Percentiles rank a stretch among this genome's conserved stretches.
Evolutionary conservation across 2,113 vertebrate genomes (phyloP).

Genomic region (Raja brachyura): DNA sequence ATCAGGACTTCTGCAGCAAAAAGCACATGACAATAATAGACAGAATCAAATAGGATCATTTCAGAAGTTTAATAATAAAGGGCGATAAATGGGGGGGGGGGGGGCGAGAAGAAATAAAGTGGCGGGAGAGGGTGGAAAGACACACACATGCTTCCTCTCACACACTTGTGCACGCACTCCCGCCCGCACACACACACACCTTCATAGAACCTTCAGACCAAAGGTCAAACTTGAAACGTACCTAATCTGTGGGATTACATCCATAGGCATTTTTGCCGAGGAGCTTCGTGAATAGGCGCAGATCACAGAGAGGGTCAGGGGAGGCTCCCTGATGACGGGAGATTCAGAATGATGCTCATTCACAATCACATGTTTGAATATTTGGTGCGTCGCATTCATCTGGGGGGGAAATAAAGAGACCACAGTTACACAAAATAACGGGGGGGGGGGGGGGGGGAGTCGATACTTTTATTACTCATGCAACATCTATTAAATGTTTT

Average conservation of each 20-base stretch:
- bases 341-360: slow-evolving; percentile 43
- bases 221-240: slow-evolving; percentile 42
- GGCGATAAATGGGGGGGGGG: not conserved
- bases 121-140: too few species aligned
- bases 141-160: too few species aligned
- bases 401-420: slow-evolving; percentile 29
- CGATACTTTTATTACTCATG: not conserved
- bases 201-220: too few species aligned
- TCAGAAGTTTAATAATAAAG: too few species aligned
- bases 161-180: too few species aligned
- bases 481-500: not conserved
- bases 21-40: too few species aligned
- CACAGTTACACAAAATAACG: too few species aligned
- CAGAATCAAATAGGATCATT: too few species aligned
- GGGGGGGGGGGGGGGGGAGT: too few species aligned
- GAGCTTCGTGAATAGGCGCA: slow-evolving; percentile 53
- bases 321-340: slow-evolving; percentile 28
- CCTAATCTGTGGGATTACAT: slow-evolving; percentile 45
- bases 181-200: too few species aligned
- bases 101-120: not conserved
- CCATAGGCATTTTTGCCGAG: slow-evolving; percentile 43
- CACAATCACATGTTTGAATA: slow-evolving; percentile 48
- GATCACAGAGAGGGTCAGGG: slow-evolving; percentile 46
- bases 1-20: too few species aligned
- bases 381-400: slow-evolving; percentile 53